Evolutionary conservation across 2,797 vertebrate species (phyloP), one percentile per base, ranked within the genome.

Genomic region (Clarias pachynema): DNA sequence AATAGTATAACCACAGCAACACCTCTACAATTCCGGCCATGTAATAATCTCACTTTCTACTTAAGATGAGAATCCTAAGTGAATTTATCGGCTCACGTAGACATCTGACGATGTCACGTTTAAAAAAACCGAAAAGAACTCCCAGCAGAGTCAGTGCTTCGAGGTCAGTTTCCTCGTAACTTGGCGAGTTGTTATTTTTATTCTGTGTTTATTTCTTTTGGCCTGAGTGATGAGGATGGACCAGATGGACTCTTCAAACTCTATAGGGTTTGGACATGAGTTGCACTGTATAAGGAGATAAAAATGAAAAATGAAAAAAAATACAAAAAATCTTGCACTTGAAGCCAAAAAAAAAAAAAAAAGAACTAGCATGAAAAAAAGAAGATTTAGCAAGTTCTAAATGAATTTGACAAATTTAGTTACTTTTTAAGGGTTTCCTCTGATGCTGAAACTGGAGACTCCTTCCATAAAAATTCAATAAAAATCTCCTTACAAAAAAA

Each of bases 51-150:
- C n/a, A 16, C 6, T 22, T 44, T 75, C n/a, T 53, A 16, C 44
- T 53, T 40, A 18, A 89, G 91, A 93, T 86, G 86, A 92, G 87
- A 66, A 73, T 82, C 81, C 57, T 49, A 81, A 85, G 49, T 89
- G 91, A 94, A 91, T 88, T 86, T 90, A 90, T 92, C 90, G 16
- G 90, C 91, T 94, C 92, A 92, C 90, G 91, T 91, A 92, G 94
- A 93, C 94, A 94, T 95, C 95, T 95, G 95, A 94, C 93, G 82
- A 91, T 92, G 93, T 57, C 68, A 91, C 79, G 90, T 93, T 90
- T 84, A 94, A 94, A 95, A 88, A 80, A 93, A 95, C 94, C 86
- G 89, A 89, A 91, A 87, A 87, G n/a, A 90, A 90, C 91, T 90
- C 94, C 95, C 94, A 92, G 90, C 63, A 88, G 93, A 93, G 87